These are phyloP conservation scores for Torymus auratus DNA, from an alignment of 2,888 invertebrate genomes.

Conservation along the genomic window DNA sequence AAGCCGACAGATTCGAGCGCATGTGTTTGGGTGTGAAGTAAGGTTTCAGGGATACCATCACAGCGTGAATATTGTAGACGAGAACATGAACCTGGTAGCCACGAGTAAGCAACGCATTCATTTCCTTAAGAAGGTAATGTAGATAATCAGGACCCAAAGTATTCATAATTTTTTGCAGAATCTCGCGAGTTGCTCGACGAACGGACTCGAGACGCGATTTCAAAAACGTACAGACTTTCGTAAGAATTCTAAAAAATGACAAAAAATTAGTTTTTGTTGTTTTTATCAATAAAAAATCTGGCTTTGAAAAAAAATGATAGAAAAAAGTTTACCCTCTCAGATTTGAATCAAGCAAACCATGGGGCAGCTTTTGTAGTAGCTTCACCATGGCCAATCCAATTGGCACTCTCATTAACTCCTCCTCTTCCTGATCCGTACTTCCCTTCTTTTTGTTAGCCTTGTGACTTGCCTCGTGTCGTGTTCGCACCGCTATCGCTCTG, in stretches of 20 bases:
- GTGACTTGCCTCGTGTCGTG: conserved; percentile 86
- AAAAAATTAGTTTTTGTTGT: no score
- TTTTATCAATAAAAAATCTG: no score
- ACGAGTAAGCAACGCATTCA: conserved; percentile 87
- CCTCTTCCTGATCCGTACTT: conserved; percentile 88
- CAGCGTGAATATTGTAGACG: conserved; percentile 90
- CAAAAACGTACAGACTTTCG: conserved; percentile 93
- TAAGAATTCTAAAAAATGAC: conserved; percentile 82
- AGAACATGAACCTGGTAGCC: conserved; percentile 97
- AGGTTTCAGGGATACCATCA: conserved; percentile 85
- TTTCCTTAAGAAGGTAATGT: conserved; percentile 86
- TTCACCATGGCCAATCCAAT: conserved; percentile 95
- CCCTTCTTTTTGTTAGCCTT: conserved; percentile 86
- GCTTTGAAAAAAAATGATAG: no score
- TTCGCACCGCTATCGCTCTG: conserved; percentile 83
- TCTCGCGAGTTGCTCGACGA: conserved; percentile 89
- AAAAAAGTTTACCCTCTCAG: conserved; percentile 84
- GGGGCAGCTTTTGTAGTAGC: conserved; percentile 90
- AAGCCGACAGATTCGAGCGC: conserved; percentile 86
- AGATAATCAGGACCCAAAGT: conserved; percentile 91
- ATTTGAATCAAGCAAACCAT: conserved; percentile 84
- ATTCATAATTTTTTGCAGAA: conserved; percentile 93
- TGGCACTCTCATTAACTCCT: conserved; percentile 93
- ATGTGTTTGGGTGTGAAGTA: conserved; percentile 87
- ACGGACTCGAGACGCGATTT: conserved; percentile 93